A percentile compares a stretch with the other conserved stretches of the same genome.
phyloP scores from a whole-genome alignment of 2,888 invertebrate genomes.

The Diarsia brunnea region DNA sequence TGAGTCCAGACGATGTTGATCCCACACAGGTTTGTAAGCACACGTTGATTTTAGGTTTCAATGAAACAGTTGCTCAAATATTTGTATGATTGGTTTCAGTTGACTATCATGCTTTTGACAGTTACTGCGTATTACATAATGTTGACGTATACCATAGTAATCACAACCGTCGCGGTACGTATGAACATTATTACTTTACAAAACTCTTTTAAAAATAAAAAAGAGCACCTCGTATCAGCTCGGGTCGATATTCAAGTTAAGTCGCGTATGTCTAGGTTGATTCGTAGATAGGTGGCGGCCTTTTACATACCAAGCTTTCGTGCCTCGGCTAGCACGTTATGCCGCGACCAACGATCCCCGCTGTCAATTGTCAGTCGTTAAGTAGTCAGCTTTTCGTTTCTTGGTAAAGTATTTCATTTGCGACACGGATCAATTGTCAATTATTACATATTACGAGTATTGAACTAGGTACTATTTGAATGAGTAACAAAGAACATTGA shows the following conservation, averaged over 20 bases:
- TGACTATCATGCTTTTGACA: conserved; percentile 66
- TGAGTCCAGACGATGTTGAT: neutral
- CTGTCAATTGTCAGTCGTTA: too few relatives aligned
- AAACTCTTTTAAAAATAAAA: neutral
- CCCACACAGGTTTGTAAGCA: neutral
- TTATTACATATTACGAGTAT: neutral
- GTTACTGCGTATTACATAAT: conserved; percentile 66
- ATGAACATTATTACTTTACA: neutral
- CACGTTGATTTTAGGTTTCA: neutral
- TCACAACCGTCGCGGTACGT: conserved; percentile 65
- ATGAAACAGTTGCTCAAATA: neutral
- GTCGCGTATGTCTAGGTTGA: neutral
- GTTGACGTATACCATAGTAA: conserved; percentile 61
- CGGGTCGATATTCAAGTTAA: neutral
- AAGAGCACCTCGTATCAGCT: too few relatives aligned
- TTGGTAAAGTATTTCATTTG: neutral
- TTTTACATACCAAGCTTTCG: neutral
- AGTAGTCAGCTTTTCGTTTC: neutral
- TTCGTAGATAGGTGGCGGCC: neutral
- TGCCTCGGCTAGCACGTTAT: too few relatives aligned
- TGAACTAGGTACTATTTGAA: neutral
- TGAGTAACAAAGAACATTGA: neutral
- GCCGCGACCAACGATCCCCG: too few relatives aligned
- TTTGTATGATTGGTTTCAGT: conserved; percentile 64
- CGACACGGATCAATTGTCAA: neutral